Percentiles rank a stretch among this genome's conserved stretches.
phyloP scores from a whole-genome alignment of 37 sponge, comb jelly and placozoan genomes.

The Amphimedon queenslandica region DNA sequence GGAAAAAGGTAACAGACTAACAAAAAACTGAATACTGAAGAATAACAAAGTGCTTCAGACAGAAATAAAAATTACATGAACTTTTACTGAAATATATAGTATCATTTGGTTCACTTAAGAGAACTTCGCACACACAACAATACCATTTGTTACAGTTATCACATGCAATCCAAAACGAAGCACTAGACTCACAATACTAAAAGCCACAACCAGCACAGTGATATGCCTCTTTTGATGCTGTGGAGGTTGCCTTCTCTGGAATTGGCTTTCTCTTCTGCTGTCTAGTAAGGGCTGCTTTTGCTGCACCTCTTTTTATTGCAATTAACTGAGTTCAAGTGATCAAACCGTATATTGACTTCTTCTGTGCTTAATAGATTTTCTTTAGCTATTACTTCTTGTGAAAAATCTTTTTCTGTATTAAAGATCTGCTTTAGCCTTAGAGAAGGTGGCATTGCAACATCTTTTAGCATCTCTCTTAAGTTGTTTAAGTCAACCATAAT shows the following conservation, averaged over 20 bases:
- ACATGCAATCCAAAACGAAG: constrained; percentile 13
- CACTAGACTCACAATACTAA: constrained; percentile 1
- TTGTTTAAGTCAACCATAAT: neutral
- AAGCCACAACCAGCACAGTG: neutral
- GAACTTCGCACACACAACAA: constrained; percentile 1
- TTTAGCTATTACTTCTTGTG: constrained; percentile 16
- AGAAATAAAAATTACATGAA: too few species aligned
- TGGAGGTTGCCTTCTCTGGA: neutral
- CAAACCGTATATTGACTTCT: constrained; percentile 32
- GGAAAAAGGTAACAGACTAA: too few species aligned
- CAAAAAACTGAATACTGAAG: too few species aligned
- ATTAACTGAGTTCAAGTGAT: constrained; percentile 31
- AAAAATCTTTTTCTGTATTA: neutral
- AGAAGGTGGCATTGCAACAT: neutral
- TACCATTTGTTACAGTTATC: constrained; percentile 16
- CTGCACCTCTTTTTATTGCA: constrained; percentile 38
- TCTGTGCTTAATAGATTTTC: constrained; percentile 14
- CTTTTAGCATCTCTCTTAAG: neutral
- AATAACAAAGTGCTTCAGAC: too few species aligned
- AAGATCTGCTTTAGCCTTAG: neutral
- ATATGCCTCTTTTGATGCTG: neutral
- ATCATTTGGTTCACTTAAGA: neutral
- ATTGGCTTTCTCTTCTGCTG: neutral
- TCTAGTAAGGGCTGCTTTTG: constrained; percentile 45
- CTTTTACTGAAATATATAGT: too few species aligned